Percentiles rank a stretch among this genome's conserved stretches.
Evolutionary conservation across 2,797 vertebrate genomes (phyloP).

Genomic region (Danio choprae): DNA sequence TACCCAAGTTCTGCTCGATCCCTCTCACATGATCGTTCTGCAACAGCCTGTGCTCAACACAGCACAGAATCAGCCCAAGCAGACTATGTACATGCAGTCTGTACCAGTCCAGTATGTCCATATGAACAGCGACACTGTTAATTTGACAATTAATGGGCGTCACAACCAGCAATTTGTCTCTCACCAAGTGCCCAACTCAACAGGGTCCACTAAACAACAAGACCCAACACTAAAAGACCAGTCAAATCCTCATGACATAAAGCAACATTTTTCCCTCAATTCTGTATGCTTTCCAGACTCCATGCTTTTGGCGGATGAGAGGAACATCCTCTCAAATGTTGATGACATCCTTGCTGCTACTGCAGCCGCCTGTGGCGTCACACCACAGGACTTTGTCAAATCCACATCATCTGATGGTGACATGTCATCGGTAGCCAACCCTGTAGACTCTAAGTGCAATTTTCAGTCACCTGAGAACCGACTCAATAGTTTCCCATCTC

Average conservation of each 20-base stretch:
- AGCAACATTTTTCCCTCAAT: slow-evolving; percentile 93
- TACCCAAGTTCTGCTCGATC: slow-evolving; percentile 89
- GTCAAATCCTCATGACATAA: slow-evolving; percentile 85
- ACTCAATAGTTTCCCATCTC: slow-evolving; percentile 85
- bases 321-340: slow-evolving; percentile 95
- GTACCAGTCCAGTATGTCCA: slow-evolving; percentile 90
- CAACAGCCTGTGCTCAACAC: slow-evolving; percentile 89
- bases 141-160: slow-evolving; percentile 78
- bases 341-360: slow-evolving; percentile 98
- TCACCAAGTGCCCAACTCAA: slow-evolving; percentile 80
- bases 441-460: slow-evolving; percentile 85
- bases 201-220: slow-evolving; percentile 87
- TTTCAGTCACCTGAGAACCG: slow-evolving; percentile 87
- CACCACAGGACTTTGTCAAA: slow-evolving; percentile 95
- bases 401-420: slow-evolving; percentile 84
- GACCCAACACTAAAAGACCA: slow-evolving; percentile 83
- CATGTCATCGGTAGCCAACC: slow-evolving; percentile 80
- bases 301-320: slow-evolving; percentile 92
- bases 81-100: slow-evolving; percentile 82
- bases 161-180: slow-evolving; percentile 83
- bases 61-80: slow-evolving; percentile 82
- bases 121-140: slow-evolving; percentile 87
- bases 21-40: slow-evolving; percentile 88
- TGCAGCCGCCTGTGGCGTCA: slow-evolving; percentile 93
- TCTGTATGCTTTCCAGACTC: slow-evolving; percentile 97